Base-by-base conservation (phyloP, 2,797 vertebrate species). In the Characodon lateralis region DNA sequence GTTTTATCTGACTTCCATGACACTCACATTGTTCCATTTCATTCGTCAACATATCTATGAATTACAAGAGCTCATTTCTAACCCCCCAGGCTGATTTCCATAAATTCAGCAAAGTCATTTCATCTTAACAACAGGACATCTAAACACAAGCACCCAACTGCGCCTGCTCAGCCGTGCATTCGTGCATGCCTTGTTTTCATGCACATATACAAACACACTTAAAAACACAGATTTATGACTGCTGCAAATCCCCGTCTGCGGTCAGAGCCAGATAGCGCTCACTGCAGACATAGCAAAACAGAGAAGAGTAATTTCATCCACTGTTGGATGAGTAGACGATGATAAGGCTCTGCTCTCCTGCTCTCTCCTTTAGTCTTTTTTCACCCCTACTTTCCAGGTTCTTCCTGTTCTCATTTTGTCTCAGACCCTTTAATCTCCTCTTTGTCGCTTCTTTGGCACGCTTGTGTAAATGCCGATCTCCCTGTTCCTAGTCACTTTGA, bases 251-350 rank as follows among this genome's bases (percentile, higher is more conserved):
- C 91, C 78, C 79, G 79, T 72, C 78, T 6, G 5, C 35, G 35
- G 35, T 35, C 35, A 35, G 35, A 35, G 35, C 77, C 86, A 74
- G 85, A 91, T 80, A 90, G 90, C 88, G 81, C 72, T 87, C 89
- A 88, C 90, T 78, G 82, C 79, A 87, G 82, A 89, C 87, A 74
- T 76, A 59, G 88, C 48, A 56, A 85, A 89, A 89, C 85, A 89
- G 81, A 88, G 90, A 85, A 86, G 88, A 89, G 86, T 88, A 93
- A 91, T 89, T 87, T 91, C 88, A 90, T 88, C 85, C 87, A 87
- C 77, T 84, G 87, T 79, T 78, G 85, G 83, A 79, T 87, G 85
- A 90, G 86, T 83, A 86, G 89, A 92, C 85, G 77, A 89, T 84
- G 89, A 90, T 89, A 91, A 93, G 82, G 74, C 76, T 77, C 14